phyloP scores from a whole-genome alignment of 2,888 invertebrate species.

The Digitonthophagus gazella region DNA sequence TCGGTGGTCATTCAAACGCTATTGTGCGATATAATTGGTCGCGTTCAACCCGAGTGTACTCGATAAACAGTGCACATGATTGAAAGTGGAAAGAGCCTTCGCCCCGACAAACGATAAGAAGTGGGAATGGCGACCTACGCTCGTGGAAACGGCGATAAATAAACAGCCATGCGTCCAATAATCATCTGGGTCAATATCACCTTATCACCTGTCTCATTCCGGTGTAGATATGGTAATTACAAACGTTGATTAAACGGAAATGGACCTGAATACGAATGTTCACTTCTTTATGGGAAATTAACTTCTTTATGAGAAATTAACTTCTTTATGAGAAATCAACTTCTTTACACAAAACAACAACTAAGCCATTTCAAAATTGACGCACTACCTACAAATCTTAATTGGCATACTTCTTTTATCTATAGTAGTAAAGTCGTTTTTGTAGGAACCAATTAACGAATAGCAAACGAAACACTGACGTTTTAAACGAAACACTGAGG shows the following conservation, averaged over 20 bases:
- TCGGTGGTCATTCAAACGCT: not conserved
- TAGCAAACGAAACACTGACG: too few relatives aligned
- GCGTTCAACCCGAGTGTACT: not conserved
- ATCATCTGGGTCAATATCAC: slow-evolving; percentile 38
- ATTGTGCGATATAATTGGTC: not conserved
- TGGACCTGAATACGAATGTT: slow-evolving; percentile 2
- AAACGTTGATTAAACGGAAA: slow-evolving; percentile 19
- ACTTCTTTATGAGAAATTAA: too few relatives aligned
- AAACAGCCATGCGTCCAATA: not conserved
- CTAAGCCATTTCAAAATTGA: too few relatives aligned
- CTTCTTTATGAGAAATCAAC: too few relatives aligned
- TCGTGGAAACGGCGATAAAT: slow-evolving; percentile 4
- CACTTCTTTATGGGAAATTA: too few relatives aligned
- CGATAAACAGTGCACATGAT: slow-evolving; percentile 9
- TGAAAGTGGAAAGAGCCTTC: not conserved
- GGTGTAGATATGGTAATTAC: slow-evolving; percentile 21
- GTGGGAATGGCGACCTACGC: slow-evolving; percentile 4
- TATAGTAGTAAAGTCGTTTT: too few relatives aligned
- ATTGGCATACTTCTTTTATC: too few relatives aligned
- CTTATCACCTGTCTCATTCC: slow-evolving; percentile 35
- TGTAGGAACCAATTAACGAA: too few relatives aligned
- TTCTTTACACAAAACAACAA: too few relatives aligned
- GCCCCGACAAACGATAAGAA: slow-evolving; percentile 1
- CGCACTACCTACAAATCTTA: too few relatives aligned
- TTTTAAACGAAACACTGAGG: too few relatives aligned